phyloP scores from a whole-genome alignment of 2,888 invertebrate species.

The Xestia xanthographa region DNA sequence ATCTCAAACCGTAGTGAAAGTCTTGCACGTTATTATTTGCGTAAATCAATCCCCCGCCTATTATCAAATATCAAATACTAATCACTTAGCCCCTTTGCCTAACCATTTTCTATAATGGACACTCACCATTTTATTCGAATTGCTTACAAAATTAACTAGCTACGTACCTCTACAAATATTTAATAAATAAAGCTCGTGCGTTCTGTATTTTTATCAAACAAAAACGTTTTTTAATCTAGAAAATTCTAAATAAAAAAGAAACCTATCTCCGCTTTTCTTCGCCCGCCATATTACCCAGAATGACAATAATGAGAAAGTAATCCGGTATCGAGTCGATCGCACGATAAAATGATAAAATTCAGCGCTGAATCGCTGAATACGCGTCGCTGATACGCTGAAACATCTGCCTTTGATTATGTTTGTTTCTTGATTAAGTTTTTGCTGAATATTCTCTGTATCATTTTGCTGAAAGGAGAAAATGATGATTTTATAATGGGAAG shows the following conservation, averaged over 20 bases:
- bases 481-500: slow-evolving; percentile 14
- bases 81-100: neutral
- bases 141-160: neutral
- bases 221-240: slow-evolving; percentile 34
- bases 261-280: slow-evolving; percentile 26
- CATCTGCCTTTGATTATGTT: slow-evolving; percentile 54
- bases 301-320: slow-evolving; percentile 55
- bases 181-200: neutral
- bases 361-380: slow-evolving; percentile 38
- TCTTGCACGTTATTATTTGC: neutral
- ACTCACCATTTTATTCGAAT: neutral
- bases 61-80: neutral
- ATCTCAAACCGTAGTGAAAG: no score
- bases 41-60: neutral
- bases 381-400: slow-evolving; percentile 42
- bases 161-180: neutral
- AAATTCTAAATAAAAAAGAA: slow-evolving; percentile 32
- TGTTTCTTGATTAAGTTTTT: slow-evolving; percentile 53
- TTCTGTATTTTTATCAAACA: neutral
- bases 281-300: slow-evolving; percentile 34
- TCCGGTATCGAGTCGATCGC: slow-evolving; percentile 46
- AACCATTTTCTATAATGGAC: neutral
- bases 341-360: slow-evolving; percentile 57
- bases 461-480: slow-evolving; percentile 22
- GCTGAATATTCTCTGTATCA: slow-evolving; percentile 34